Conservation (phyloP, 2,797 vertebrate species). For the Lithobates sylvaticus region DNA sequence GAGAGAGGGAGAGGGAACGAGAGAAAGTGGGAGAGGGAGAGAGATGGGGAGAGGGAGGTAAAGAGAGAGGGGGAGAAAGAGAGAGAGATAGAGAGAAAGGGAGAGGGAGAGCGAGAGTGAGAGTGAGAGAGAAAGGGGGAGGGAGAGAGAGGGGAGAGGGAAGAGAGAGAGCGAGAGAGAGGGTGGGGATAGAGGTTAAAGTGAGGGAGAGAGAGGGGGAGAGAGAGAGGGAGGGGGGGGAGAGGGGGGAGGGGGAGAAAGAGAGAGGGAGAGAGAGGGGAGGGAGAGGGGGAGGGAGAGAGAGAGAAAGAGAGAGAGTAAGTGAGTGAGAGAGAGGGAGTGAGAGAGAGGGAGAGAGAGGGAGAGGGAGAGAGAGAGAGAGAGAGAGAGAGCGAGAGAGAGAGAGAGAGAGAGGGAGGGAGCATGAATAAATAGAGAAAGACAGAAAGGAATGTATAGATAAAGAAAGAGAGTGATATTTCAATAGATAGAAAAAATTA, state of each 20-base stretch:
- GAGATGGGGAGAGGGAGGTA: too few species aligned
- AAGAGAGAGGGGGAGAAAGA: too few species aligned
- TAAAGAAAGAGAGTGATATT: not conserved
- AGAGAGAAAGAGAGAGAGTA: too few species aligned
- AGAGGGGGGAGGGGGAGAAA: accelerated
- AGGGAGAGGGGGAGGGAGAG: too few species aligned
- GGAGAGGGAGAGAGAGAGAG: too few species aligned
- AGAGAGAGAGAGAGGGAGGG: too few species aligned
- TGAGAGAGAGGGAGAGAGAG: too few species aligned
- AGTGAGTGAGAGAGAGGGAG: too few species aligned
- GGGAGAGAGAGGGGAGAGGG: not conserved
- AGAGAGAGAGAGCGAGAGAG: too few species aligned
- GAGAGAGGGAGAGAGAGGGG: too few species aligned
- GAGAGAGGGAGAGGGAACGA: not conserved
- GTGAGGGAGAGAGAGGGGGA: not conserved
- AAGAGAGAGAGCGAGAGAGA: not conserved
- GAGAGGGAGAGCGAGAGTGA: too few species aligned
- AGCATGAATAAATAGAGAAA: not conserved
- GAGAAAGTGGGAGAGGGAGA: not conserved
- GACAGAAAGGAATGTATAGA: not conserved
- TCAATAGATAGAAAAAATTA: not conserved
- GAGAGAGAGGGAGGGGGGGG: not conserved
- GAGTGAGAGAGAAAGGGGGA: not conserved
- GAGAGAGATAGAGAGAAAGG: not conserved
- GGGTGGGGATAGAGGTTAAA: too few species aligned